Conservation (phyloP, 2,797 vertebrate genomes). For the Trachurus trachurus region DNA sequence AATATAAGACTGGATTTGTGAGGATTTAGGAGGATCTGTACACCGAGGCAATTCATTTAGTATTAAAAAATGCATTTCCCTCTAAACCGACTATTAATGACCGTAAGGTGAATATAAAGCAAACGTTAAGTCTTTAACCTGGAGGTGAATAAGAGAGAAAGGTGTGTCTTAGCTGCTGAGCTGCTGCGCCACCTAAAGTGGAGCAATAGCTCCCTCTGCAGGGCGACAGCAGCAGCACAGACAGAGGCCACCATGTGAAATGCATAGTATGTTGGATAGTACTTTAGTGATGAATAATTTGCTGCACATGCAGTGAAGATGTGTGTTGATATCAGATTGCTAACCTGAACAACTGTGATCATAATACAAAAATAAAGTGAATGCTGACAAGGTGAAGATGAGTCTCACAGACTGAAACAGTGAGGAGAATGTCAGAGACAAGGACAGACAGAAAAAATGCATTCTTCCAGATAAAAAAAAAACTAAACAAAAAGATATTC, state of each 20-base stretch:
- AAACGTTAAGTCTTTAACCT: conserved; percentile 20
- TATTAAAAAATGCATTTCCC: conserved; percentile 26
- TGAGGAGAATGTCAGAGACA: conserved; percentile 5
- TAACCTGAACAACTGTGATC: conserved; percentile 14
- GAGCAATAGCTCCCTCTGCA: conserved; percentile 80
- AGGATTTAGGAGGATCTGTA: conserved; percentile 45
- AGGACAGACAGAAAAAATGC: conserved; percentile 3
- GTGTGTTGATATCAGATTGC: too few species aligned
- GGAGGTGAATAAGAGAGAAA: conserved; percentile 14
- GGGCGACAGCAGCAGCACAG: conserved; percentile 32
- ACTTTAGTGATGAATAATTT: background rate
- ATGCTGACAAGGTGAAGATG: conserved; percentile 11
- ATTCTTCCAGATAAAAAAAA: conserved; percentile 35
- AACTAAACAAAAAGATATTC: background rate
- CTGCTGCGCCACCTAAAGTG: conserved; percentile 36
- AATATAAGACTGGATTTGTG: conserved; percentile 32
- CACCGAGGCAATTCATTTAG: conserved; percentile 30
- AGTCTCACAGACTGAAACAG: conserved; percentile 21
- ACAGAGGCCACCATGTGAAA: background rate
- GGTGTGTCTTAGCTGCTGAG: background rate
- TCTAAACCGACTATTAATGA: conserved; percentile 34
- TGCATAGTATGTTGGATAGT: background rate
- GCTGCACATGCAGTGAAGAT: background rate
- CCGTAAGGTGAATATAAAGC: conserved; percentile 28
- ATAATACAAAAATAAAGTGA: background rate